Percentiles rank a stretch among this genome's conserved stretches.
Evolutionary conservation across 1,140 invertebrate genomes (phyloP).

Genomic region (Cydia amplana): DNA sequence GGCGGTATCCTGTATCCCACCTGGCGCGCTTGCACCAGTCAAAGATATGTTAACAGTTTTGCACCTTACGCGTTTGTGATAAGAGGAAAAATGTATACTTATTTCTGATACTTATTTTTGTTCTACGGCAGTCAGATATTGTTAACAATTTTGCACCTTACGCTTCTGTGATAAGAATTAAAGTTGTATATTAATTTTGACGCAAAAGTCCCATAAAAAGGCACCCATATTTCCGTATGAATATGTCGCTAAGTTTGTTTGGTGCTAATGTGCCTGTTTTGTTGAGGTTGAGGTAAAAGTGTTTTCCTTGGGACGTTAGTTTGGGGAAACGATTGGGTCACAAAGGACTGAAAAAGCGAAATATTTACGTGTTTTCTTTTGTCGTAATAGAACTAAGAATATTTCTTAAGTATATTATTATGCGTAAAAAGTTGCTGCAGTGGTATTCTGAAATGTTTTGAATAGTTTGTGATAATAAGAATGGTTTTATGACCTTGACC

Average conservation of each 20-base stretch:
- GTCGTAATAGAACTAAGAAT: neutral
- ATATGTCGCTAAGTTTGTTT: conserved; percentile 5
- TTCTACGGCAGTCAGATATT: too few species aligned
- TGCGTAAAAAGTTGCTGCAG: too few species aligned
- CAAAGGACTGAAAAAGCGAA: neutral
- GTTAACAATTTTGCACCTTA: neutral
- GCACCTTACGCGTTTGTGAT: neutral
- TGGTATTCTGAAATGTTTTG: too few species aligned
- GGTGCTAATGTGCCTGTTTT: neutral
- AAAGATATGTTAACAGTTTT: neutral
- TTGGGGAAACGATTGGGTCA: neutral
- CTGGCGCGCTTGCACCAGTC: too few species aligned
- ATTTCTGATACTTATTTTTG: too few species aligned
- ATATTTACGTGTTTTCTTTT: neutral
- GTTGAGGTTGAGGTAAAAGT: neutral
- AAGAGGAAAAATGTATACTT: neutral
- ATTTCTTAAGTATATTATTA: too few species aligned
- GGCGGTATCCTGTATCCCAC: neutral
- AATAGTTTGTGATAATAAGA: too few species aligned
- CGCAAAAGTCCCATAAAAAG: neutral
- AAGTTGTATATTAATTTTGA: neutral
- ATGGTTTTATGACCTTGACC: too few species aligned
- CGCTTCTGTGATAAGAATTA: neutral
- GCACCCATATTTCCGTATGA: neutral
- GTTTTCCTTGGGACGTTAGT: conserved; percentile 5